Conservation (phyloP, 2,113 vertebrate genomes). For the Aix galericulata region DNA sequence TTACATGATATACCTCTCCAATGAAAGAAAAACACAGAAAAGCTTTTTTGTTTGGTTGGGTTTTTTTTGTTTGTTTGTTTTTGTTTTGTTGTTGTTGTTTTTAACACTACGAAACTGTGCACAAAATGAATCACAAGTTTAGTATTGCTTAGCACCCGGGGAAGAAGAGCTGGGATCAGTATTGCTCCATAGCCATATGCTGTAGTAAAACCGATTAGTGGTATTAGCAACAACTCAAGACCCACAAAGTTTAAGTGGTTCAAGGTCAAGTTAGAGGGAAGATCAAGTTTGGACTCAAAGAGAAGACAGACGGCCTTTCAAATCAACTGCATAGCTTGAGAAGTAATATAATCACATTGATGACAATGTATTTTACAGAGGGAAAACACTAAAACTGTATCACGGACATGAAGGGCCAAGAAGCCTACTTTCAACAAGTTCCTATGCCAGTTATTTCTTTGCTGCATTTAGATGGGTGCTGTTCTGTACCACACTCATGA, state of each 20-base stretch:
- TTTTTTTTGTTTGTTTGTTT: too few species aligned
- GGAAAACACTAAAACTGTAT: background rate
- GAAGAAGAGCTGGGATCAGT: background rate
- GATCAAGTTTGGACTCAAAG: background rate
- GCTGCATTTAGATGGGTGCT: background rate
- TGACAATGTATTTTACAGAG: background rate
- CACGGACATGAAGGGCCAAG: background rate
- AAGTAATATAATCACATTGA: background rate
- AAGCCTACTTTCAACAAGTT: background rate
- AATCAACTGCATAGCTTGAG: background rate
- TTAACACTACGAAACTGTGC: background rate
- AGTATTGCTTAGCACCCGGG: background rate
- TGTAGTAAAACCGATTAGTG: background rate
- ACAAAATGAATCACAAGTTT: background rate
- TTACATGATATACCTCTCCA: background rate
- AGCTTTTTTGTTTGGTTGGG: too few species aligned
- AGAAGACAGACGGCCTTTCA: background rate
- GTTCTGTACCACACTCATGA: background rate
- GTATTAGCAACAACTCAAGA: background rate
- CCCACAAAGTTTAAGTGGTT: background rate
- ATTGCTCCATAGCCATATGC: background rate
- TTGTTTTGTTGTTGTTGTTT: background rate
- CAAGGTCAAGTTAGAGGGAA: background rate
- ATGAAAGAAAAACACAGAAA: background rate
- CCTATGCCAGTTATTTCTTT: background rate